phyloP scores from a whole-genome alignment of 2,113 vertebrate genomes.

The Parus major region DNA sequence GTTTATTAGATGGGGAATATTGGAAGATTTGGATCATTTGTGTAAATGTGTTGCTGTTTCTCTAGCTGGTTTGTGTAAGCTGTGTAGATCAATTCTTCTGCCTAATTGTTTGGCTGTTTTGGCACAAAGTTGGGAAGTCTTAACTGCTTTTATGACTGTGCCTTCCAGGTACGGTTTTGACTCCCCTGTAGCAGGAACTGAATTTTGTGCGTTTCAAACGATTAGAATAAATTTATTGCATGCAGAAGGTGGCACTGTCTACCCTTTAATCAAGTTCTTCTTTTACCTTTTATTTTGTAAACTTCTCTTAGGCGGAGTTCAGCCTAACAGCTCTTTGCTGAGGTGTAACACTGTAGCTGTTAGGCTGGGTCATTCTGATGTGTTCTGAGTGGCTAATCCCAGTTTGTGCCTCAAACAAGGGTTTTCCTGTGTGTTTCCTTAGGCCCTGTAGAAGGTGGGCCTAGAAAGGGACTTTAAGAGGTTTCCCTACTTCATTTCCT shows the following conservation, averaged over 20 bases:
- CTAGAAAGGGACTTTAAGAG: not conserved
- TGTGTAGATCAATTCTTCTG: not conserved
- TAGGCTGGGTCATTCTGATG: not conserved
- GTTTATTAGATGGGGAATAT: not conserved
- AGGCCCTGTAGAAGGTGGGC: not conserved
- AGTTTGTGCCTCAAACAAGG: not conserved
- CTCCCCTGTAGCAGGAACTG: not conserved
- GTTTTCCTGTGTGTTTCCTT: not conserved
- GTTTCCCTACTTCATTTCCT: not conserved
- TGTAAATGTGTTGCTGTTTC: fast-evolving
- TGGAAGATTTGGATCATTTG: not conserved
- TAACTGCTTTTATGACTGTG: not conserved
- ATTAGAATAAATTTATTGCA: slow-evolving; percentile 70
- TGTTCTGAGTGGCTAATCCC: not conserved
- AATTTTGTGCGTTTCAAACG: not conserved
- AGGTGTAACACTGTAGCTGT: not conserved
- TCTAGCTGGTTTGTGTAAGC: not conserved
- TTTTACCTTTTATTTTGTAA: slow-evolving; percentile 66
- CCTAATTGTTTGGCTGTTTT: not conserved
- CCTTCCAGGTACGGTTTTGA: not conserved
- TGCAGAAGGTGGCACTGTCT: slow-evolving; percentile 86
- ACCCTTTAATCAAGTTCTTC: slow-evolving; percentile 75
- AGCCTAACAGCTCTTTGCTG: not conserved
- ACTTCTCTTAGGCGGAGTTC: slow-evolving; percentile 34
- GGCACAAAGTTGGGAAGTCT: not conserved